Percentiles rank a stretch among this genome's conserved stretches.
phyloP scores from a whole-genome alignment of 2,888 invertebrate genomes.

The Miltochrista miniata region DNA sequence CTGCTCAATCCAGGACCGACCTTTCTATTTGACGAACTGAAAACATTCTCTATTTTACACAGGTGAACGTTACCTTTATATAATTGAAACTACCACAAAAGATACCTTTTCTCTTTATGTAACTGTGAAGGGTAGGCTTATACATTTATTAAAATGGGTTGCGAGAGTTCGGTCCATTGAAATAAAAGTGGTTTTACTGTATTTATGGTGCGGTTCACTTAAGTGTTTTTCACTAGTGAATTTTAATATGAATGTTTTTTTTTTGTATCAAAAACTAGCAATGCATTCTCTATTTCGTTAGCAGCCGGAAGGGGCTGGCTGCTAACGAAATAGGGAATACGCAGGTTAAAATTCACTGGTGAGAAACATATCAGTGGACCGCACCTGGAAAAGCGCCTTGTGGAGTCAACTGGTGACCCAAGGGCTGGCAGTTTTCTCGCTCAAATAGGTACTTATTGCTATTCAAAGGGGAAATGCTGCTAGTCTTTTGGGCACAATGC shows the following conservation, averaged over 20 bases:
- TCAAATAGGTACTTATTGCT: no score
- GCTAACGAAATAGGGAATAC: no score
- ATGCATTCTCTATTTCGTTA: no score
- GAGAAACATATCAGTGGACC: no score
- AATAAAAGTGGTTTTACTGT: conserved; percentile 14
- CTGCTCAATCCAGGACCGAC: no score
- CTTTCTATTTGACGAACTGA: conserved; percentile 11
- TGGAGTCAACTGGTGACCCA: no score
- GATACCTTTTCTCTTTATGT: conserved; percentile 15
- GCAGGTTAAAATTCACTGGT: no score
- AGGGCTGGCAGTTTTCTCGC: no score
- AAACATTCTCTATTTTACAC: conserved; percentile 6
- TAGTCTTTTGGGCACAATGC: no score
- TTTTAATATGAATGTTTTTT: conserved; percentile 3
- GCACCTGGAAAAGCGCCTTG: no score
- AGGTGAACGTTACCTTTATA: conserved; percentile 1
- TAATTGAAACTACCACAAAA: conserved; percentile 15
- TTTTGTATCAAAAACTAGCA: neutral
- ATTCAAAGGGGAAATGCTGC: no score
- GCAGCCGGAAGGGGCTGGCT: no score
- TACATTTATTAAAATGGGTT: conserved; percentile 18
- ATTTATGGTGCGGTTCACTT: conserved; percentile 6
- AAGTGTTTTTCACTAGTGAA: conserved; percentile 1
- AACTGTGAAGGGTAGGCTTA: conserved; percentile 8
- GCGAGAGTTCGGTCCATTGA: conserved; percentile 6